Evolutionary conservation across 64 coral and sea anemone species (phyloP).

Genomic region (Actinia tenebrosa): DNA sequence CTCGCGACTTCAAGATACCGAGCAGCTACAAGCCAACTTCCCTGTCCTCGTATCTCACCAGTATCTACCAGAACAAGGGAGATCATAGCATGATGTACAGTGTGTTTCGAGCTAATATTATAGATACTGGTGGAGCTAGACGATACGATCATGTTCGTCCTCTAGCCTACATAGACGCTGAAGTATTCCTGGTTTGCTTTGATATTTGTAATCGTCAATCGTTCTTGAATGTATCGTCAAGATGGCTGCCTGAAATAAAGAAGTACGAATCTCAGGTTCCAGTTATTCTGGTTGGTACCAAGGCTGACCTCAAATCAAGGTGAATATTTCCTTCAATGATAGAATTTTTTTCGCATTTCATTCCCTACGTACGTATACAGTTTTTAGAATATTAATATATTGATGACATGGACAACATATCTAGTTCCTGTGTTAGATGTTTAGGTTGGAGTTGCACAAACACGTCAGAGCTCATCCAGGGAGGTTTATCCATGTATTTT

Average conservation of each 20-base stretch:
- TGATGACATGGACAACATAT: too few relatives aligned
- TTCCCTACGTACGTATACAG: too few relatives aligned
- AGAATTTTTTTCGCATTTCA: too few relatives aligned
- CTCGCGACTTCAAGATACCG: background rate
- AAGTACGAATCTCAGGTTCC: constrained; percentile 16
- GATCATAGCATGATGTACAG: background rate
- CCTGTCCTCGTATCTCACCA: constrained; percentile 5
- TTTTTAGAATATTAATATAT: too few relatives aligned
- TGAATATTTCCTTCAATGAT: background rate
- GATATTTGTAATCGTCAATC: constrained; percentile 46
- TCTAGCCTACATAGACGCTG: constrained; percentile 32
- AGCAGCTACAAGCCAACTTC: constrained; percentile 21
- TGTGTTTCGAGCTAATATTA: constrained; percentile 38
- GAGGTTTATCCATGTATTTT: too few relatives aligned
- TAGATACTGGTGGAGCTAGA: constrained; percentile 37
- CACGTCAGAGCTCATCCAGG: too few relatives aligned
- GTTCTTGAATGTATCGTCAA: constrained; percentile 34
- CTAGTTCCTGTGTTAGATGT: too few relatives aligned
- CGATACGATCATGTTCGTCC: constrained; percentile 30
- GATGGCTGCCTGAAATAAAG: constrained; percentile 52
- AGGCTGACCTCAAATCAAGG: constrained; percentile 20
- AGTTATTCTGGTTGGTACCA: constrained; percentile 44
- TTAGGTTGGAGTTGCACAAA: too few relatives aligned
- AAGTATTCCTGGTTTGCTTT: constrained; percentile 59
- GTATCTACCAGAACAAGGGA: background rate